Base-by-base conservation (phyloP, 2,797 vertebrate genomes). In the Naso thynnoides region DNA sequence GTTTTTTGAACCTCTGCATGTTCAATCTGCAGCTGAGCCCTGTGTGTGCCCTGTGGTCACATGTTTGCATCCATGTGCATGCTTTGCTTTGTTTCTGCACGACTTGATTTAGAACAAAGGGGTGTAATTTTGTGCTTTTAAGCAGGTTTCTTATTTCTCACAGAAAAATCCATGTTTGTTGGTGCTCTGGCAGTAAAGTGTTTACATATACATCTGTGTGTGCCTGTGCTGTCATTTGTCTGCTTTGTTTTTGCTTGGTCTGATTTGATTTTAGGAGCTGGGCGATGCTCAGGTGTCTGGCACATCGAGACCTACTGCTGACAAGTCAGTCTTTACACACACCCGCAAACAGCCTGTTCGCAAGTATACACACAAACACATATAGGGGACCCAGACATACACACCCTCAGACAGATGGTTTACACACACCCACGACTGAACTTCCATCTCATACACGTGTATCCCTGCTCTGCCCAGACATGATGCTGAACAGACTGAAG, bases 381-480 rank as follows among this genome's bases (percentile, higher is more conserved):
- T 26, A 65, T 39, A 55, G 36, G 24, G 50, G 53, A 73, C 63
- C 79, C 44, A 86, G 26, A 76, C 0, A 69, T 49, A 81, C 70
- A 87, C 77, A 71, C 84, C 65, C 74, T 73, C 59, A 83, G 65
- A 72, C 84, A 90, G 84, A 91, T 89, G 81, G 88, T 73, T 87
- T 67, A 58, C 82, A 87, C 86, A 90, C 79, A 82, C 88, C 75
- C 86, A 88, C 85, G 26, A n/a, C 76, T 50, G 48, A 81, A 81
- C 86, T 83, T 85, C 70, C 59, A 85, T 87, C 76, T 82, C 76
- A 68, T 73, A 58, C 76, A 68, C 68, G 53, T 65, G 64, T 52
- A 69, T 62, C 60, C 26, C 29, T 24, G 14, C 58, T 65, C 58
- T 49, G 38, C 72, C 70, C 68, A 72, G 79, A 83, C 73, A 70